These are phyloP conservation scores for Leptobrachium ailaonicum DNA, from an alignment of 2,113 vertebrate species.

Conservation along the genomic window DNA sequence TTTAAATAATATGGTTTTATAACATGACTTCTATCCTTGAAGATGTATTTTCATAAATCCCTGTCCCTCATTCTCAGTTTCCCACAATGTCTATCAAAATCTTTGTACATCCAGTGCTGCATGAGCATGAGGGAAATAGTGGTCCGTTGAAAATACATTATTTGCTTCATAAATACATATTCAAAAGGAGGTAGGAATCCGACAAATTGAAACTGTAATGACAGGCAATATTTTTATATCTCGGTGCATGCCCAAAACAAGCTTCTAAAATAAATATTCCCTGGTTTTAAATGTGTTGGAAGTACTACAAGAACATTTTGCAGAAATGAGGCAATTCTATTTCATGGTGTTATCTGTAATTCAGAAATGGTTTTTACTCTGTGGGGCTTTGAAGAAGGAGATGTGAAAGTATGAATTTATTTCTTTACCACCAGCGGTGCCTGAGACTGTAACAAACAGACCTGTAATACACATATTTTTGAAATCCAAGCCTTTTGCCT, in stretches of 20 bases:
- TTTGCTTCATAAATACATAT: too few relatives aligned
- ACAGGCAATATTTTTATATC: neutral
- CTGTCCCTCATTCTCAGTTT: too few relatives aligned
- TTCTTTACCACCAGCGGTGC: slow-evolving; percentile 35
- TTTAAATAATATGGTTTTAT: too few relatives aligned
- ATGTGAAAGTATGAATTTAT: slow-evolving; percentile 36
- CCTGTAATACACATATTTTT: slow-evolving; percentile 21
- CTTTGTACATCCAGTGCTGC: too few relatives aligned
- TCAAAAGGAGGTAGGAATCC: too few relatives aligned
- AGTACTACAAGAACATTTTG: slow-evolving; percentile 14
- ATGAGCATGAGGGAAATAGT: too few relatives aligned
- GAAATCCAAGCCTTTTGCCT: too few relatives aligned
- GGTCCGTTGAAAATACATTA: too few relatives aligned
- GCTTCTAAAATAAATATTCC: neutral
- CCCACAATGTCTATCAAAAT: too few relatives aligned
- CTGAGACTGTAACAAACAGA: slow-evolving; percentile 20
- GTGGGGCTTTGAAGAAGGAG: slow-evolving; percentile 20
- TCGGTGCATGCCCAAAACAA: neutral
- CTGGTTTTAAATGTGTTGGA: slow-evolving; percentile 25
- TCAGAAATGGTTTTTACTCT: slow-evolving; percentile 36
- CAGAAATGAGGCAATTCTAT: slow-evolving; percentile 29
- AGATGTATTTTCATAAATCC: too few relatives aligned
- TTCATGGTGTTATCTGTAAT: slow-evolving; percentile 39
- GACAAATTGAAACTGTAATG: neutral
- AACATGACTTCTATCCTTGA: too few relatives aligned